Evolutionary conservation across 2,797 vertebrate genomes (phyloP), one percentile per base, ranked within the genome.

Genomic region (Decapterus maruadsi): DNA sequence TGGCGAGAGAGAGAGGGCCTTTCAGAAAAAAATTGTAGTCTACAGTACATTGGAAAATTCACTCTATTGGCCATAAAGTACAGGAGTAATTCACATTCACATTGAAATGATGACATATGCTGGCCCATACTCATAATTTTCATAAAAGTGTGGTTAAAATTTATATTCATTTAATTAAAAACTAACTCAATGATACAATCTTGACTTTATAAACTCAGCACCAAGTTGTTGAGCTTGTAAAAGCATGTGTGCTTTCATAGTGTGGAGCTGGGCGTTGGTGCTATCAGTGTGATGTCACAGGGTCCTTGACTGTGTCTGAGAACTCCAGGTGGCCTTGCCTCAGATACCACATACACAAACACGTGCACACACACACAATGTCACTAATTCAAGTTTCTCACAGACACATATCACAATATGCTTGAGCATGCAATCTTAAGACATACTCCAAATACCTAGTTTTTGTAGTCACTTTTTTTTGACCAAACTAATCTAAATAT

Each of bases 251-350:
- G 58, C 64, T 43, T 9, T 36, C 26, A 65, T n/a, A 6, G n/a
- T 31, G 50, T 22, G 13, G 22, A 70, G 48, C 26, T 42, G 45
- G 65, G 78, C 36, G 10, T 43, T 45, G 55, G 22, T 38, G 54
- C 50, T 65, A 68, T 59, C 64, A 69, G 50, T 22, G 71, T 81
- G 79, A 82, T 81, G 80, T 83, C 72, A 84, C 80, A 43, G n/a
- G 48, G 26, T 71, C 55, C 65, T 64, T 76, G 63, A 75, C 45
- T 75, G 42, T 67, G 26, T 38, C 56, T 74, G 50, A 46, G 56
- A 81, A 63, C 42, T 72, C 19, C 11, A 42, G 19, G 61, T 63
- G 73, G 60, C 68, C 67, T 69, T 57, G 59, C 16, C 40, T 70
- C 34, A 60, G 40, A 69, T 31, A 43, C 71, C 50, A 51, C 26